Evolutionary conservation across 2,113 vertebrate genomes (phyloP).

Genomic region (Sapajus apella): DNA sequence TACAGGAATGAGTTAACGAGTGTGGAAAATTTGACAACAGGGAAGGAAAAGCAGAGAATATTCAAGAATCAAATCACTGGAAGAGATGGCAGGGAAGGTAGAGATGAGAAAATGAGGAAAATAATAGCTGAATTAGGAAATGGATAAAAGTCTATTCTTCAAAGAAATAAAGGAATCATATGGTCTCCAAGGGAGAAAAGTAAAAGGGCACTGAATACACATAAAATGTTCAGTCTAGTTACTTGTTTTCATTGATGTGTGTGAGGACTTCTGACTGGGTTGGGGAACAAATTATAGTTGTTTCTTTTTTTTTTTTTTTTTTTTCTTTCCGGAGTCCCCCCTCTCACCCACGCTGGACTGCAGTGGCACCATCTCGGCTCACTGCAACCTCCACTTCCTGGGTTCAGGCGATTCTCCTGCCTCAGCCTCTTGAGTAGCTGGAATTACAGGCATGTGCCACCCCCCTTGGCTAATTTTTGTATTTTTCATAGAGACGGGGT

Average conservation of each 20-base stretch:
- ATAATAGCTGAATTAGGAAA: background rate
- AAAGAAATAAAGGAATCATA: background rate
- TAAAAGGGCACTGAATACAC: background rate
- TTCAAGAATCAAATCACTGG: background rate
- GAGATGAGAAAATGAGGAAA: background rate
- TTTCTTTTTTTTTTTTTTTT: too few species aligned
- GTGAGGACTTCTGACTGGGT: background rate
- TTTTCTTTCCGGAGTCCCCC: too few species aligned
- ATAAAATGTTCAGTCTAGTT: background rate
- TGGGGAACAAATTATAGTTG: too few species aligned
- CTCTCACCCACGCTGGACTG: too few species aligned
- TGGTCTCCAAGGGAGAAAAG: background rate
- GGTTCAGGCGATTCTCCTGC: too few species aligned
- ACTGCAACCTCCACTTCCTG: fast-evolving
- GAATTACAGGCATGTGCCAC: too few species aligned
- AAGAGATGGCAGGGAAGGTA: background rate
- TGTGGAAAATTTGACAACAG: background rate
- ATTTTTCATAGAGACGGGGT: too few species aligned
- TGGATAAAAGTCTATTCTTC: background rate
- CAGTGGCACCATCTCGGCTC: too few species aligned
- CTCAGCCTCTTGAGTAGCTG: too few species aligned
- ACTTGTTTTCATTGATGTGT: background rate
- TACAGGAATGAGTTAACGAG: background rate
- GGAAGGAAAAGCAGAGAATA: background rate
- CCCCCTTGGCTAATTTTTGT: too few species aligned